Base-by-base conservation (phyloP, 2,888 invertebrate species). In the Blastobasis adustella region DNA sequence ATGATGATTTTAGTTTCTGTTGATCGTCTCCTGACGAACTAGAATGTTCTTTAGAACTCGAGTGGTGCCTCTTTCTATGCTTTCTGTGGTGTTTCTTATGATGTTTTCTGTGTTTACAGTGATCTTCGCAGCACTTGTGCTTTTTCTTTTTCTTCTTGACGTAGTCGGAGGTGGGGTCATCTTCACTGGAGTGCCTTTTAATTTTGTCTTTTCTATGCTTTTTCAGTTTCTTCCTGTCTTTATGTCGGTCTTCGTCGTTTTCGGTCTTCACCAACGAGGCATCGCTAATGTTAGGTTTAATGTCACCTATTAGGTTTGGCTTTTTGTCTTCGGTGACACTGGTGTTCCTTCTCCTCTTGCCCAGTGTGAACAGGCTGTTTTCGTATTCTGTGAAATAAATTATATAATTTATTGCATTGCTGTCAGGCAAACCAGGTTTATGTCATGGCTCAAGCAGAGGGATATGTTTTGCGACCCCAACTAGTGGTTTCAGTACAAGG, bases 81-180 rank as follows among this genome's bases (percentile, higher is more conserved):
- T 95, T 95, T 61, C 92, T 91, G 66, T 94, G 94, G 55, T 91
- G 92, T 71, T 94, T 95, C 76, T 94, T 94, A 63, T 95, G 94
- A 67, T 94, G 94, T 54, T 91, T 90, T 53, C 92, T 90, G 61
- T 93, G 93, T 64, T 93, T 94, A 65, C 94, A 92, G 59, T 91
- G 90, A 55, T 93, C 93, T 56, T 93, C 93, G 62, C 90, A 90
- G 65, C 92, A 93, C 71, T 91, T 92, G 67, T 93, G 93, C 63
- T 92, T 93, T 61, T 90, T 92, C 69, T 92, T 92, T 71, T 92
- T 93, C 73, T 92, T 92, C 65, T 91, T 92, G 4, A 91, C 90
- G 48, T 90, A 87, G 47, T 87, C 83, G 9, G 76, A 62, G 37
- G 69, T 65, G 10, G 82, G 76, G 60, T 85, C 82, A 56, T 90